These are phyloP conservation scores for Natrix natrix DNA, from an alignment of 2,797 vertebrate species.

Conservation along the genomic window DNA sequence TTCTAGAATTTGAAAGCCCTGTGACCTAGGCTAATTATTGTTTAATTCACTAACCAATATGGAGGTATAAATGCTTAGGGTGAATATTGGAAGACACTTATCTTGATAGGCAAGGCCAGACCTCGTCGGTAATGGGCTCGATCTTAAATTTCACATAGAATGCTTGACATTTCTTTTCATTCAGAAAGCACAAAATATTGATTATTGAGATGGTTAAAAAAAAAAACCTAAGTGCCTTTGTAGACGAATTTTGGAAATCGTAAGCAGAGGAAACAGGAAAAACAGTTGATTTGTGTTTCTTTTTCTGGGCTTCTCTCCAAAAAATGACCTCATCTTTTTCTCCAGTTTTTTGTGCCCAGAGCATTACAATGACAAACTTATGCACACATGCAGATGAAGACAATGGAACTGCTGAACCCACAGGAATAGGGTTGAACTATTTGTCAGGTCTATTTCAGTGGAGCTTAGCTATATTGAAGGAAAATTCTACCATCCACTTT, in stretches of 20 bases:
- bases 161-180: background rate
- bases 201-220: background rate
- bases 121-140: background rate
- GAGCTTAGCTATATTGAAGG: background rate
- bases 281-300: background rate
- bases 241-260: background rate
- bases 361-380: background rate
- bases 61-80: background rate
- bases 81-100: background rate
- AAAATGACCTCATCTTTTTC: background rate
- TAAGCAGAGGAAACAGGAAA: background rate
- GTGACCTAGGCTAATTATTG: background rate
- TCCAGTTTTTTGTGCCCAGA: background rate
- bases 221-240: background rate
- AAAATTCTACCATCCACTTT: background rate
- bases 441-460: background rate
- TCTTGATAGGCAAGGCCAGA: conserved; percentile 41
- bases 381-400: background rate
- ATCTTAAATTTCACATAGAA: background rate
- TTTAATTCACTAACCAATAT: background rate
- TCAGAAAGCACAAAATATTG: background rate
- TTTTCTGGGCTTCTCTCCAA: background rate
- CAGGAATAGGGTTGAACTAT: no score
- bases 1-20: background rate
- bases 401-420: background rate